Percentiles rank a stretch among this genome's conserved stretches.
Conservation (phyloP, 2,888 invertebrate species). For the Aleiodes alternator region DNA sequence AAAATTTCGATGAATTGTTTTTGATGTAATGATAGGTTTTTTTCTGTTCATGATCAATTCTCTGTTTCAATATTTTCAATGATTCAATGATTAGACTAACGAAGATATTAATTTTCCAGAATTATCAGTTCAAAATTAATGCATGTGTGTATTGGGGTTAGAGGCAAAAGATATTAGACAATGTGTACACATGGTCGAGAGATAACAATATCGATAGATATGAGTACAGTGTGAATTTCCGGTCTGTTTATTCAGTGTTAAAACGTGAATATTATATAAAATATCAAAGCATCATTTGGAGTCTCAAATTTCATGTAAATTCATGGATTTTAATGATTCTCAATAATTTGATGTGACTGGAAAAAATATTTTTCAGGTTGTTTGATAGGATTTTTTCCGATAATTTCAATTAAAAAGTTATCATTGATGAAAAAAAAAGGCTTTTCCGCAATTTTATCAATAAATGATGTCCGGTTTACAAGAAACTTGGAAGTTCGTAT, state of each 20-base stretch:
- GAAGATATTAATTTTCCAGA: conserved; percentile 3
- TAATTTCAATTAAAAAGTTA: too few relatives aligned
- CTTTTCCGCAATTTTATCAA: neutral
- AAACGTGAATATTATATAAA: neutral
- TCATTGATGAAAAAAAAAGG: too few relatives aligned
- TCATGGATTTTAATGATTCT: too few relatives aligned
- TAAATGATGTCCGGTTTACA: conserved; percentile 7
- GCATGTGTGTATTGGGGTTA: conserved; percentile 17
- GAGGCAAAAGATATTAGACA: conserved; percentile 5
- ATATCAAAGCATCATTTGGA: neutral
- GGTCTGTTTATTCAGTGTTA: neutral
- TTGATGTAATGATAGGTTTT: too few relatives aligned
- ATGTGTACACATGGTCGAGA: conserved; percentile 15
- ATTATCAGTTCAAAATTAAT: conserved; percentile 11
- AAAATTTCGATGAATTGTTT: too few relatives aligned
- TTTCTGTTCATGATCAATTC: too few relatives aligned
- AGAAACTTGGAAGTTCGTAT: neutral
- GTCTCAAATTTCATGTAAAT: too few relatives aligned
- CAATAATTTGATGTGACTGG: too few relatives aligned
- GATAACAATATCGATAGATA: conserved; percentile 31
- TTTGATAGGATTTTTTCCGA: too few relatives aligned
- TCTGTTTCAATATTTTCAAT: too few relatives aligned
- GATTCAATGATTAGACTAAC: too few relatives aligned
- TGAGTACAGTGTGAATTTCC: conserved; percentile 16
- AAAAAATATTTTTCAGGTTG: too few relatives aligned